phyloP scores from a whole-genome alignment of 2,113 vertebrate genomes.

The Climacteris rufus region DNA sequence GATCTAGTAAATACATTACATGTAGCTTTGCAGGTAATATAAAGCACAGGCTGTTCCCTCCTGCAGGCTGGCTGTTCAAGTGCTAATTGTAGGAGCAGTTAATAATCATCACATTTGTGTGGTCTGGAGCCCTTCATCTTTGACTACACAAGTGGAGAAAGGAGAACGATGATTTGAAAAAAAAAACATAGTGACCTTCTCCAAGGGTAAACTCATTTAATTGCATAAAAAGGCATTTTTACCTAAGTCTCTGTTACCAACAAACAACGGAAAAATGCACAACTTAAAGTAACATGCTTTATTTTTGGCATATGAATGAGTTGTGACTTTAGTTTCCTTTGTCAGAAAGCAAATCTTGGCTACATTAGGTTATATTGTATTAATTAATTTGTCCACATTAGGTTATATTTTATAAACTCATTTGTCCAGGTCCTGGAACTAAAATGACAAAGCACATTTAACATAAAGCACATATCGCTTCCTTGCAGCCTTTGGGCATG shows the following conservation, averaged over 20 bases:
- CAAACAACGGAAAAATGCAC: neutral
- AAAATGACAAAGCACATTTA: neutral
- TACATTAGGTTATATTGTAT: neutral
- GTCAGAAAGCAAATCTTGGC: neutral
- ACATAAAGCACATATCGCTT: neutral
- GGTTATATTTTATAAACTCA: neutral
- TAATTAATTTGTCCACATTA: neutral
- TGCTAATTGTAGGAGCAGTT: neutral
- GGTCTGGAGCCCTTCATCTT: neutral
- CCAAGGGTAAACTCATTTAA: neutral
- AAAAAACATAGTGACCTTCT: neutral
- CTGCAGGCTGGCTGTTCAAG: neutral
- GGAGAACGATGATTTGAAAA: neutral
- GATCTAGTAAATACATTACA: neutral
- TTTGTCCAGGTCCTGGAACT: neutral
- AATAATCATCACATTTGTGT: neutral
- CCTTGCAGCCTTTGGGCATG: neutral
- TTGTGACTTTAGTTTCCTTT: neutral
- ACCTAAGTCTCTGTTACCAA: neutral
- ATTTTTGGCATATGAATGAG: neutral
- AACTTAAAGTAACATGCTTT: neutral
- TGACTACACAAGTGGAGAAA: neutral
- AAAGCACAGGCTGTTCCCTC: neutral
- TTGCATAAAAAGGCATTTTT: neutral
- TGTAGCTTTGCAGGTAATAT: accelerated